Base-by-base conservation (phyloP, 2,888 invertebrate genomes). In the Frankliniella intonsa region DNA sequence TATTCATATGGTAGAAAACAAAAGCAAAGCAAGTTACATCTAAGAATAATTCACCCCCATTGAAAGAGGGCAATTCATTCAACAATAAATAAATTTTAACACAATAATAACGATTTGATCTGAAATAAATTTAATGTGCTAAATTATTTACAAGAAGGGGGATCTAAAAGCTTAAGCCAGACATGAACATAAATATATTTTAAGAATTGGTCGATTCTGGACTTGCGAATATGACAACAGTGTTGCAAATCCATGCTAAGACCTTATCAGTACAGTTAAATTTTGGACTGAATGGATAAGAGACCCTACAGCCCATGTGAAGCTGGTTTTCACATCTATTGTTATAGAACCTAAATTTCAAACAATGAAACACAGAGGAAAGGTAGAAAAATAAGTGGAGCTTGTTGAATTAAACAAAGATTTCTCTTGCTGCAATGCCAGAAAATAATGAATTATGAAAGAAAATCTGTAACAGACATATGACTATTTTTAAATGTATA, bases 71-170 rank as follows among this genome's bases (percentile, higher is more conserved):
- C 38, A 38, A 38, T 38, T 38, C 38, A 38, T 5, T 38, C 38
- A 76, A 76, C 69, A 76, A 76, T 76, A 76, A 76, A 76, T 76
- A 76, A 25, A 76, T 25, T 76, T 25, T 25, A 76, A 76, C 25
- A 25, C 69, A 76, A 25, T 25, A 25, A 76, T 76, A 76, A 76
- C 69, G 25, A 22, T 76, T 76, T 22, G 22, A 25, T 22, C 69
- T 25, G 69, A 25, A 76, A 22, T 25, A 1, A 22, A 76, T 25
- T 25, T 76, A 76, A n/a, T 12, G 22, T 22, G 11, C 12, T 22
- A 22, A 76, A 25, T 76, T 25, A 1, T 76, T 76, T 25, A 76
- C 69, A 76, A 25, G 69, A 22, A 76, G 22, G 38, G 38, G 38
- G 38, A 12, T 25, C 69, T 25, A 76, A 8, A 25, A 76, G 69